A percentile compares a stretch with the other conserved stretches of the same genome.
These are phyloP conservation scores for Mandrillus leucophaeus DNA, from an alignment of 2,113 vertebrate genomes.

Conservation along the genomic window DNA sequence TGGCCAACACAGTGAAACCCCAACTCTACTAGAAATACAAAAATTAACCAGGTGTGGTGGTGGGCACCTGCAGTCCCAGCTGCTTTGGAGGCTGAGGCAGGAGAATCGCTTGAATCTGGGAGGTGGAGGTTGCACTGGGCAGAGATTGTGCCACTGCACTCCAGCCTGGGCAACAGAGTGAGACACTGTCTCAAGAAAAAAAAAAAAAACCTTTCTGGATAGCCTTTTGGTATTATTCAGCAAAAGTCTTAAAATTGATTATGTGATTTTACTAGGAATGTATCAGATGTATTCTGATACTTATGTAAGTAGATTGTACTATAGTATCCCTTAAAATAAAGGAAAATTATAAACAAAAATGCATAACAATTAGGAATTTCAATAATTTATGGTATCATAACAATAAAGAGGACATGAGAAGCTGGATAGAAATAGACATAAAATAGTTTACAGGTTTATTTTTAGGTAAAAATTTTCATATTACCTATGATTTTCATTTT, in stretches of 20 bases:
- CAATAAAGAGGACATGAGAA: not conserved
- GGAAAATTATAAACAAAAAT: not conserved
- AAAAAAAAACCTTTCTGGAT: not conserved
- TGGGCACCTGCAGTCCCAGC: too few relatives aligned
- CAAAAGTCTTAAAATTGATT: not conserved
- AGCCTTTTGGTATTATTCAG: not conserved
- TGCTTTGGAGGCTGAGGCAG: too few relatives aligned
- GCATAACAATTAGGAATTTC: not conserved
- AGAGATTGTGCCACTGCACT: too few relatives aligned
- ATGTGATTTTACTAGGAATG: not conserved
- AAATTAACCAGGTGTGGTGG: too few relatives aligned
- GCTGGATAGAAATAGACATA: not conserved
- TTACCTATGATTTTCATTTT: slow-evolving; percentile 15
- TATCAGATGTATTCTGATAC: not conserved
- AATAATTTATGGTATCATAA: not conserved
- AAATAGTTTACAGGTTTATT: not conserved
- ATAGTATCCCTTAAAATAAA: not conserved
- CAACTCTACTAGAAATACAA: too few relatives aligned
- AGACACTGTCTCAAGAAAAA: too few relatives aligned
- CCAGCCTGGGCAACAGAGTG: too few relatives aligned
- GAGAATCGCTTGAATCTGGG: too few relatives aligned
- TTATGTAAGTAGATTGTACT: not conserved
- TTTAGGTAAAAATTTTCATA: not conserved
- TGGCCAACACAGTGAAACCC: too few relatives aligned
- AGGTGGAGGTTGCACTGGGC: too few relatives aligned